These are phyloP conservation scores for Oxyruncus cristatus DNA, from an alignment of 2,113 vertebrate genomes.

Conservation along the genomic window DNA sequence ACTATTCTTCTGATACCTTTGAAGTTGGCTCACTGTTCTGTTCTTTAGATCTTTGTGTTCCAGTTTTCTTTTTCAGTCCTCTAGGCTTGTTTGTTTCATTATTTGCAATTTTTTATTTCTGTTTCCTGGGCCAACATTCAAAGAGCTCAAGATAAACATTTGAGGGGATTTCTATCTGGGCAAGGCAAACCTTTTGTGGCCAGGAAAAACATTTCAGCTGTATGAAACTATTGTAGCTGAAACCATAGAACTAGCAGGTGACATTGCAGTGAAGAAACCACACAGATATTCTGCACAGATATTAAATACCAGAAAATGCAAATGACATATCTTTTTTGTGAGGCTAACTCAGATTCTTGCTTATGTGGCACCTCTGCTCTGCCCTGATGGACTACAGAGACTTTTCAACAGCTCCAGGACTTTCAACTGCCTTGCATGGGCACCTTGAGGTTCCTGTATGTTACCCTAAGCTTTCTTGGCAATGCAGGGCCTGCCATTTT, in stretches of 20 bases:
- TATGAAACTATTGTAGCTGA: background rate
- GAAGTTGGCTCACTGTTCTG: background rate
- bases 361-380: background rate
- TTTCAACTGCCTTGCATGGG: background rate
- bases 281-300: background rate
- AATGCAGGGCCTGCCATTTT: background rate
- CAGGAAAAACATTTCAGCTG: constrained; percentile 20
- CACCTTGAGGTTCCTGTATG: background rate
- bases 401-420: background rate
- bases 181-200: background rate
- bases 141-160: constrained; percentile 21
- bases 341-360: background rate
- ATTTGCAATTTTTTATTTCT: background rate
- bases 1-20: background rate
- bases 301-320: background rate
- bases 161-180: background rate
- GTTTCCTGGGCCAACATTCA: background rate
- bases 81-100: background rate
- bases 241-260: constrained; percentile 13
- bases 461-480: background rate
- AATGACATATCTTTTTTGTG: background rate
- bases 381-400: background rate
- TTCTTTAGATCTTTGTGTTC: background rate
- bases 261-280: background rate
- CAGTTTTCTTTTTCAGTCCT: background rate